A percentile compares a stretch with the other conserved stretches of the same genome.
phyloP scores from a whole-genome alignment of 2,113 vertebrate species.

The Theristicus caerulescens region DNA sequence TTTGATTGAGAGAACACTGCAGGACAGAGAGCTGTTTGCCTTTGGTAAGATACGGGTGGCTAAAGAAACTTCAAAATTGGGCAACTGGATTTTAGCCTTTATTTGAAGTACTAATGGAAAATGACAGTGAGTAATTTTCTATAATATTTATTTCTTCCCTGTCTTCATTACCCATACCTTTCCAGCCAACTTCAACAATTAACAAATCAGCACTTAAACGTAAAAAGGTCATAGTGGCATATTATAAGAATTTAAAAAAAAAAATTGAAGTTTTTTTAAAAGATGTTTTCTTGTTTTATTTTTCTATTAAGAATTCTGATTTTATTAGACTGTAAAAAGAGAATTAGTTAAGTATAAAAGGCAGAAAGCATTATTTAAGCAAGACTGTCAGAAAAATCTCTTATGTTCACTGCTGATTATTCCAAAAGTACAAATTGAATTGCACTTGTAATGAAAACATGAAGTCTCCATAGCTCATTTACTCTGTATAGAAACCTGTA shows the following conservation, averaged over 20 bases:
- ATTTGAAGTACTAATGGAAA: background rate
- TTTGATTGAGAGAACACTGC: background rate
- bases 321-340: background rate
- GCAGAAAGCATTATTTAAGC: background rate
- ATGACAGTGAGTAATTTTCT: background rate
- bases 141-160: background rate
- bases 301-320: background rate
- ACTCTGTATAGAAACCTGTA: background rate
- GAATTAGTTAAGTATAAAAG: background rate
- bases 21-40: background rate
- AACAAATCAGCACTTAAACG: background rate
- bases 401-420: background rate
- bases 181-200: background rate
- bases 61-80: background rate
- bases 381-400: background rate
- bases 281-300: background rate
- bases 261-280: background rate
- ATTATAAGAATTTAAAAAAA: background rate
- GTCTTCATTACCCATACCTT: background rate
- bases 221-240: background rate
- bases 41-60: background rate
- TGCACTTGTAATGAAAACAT: slow-evolving; percentile 19
- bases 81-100: background rate
- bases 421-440: slow-evolving; percentile 10
- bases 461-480: slow-evolving; percentile 2